A percentile compares a stretch with the other conserved stretches of the same genome.
Evolutionary conservation across 2,113 vertebrate genomes (phyloP).

Genomic region (Hirundichthys speculiger): DNA sequence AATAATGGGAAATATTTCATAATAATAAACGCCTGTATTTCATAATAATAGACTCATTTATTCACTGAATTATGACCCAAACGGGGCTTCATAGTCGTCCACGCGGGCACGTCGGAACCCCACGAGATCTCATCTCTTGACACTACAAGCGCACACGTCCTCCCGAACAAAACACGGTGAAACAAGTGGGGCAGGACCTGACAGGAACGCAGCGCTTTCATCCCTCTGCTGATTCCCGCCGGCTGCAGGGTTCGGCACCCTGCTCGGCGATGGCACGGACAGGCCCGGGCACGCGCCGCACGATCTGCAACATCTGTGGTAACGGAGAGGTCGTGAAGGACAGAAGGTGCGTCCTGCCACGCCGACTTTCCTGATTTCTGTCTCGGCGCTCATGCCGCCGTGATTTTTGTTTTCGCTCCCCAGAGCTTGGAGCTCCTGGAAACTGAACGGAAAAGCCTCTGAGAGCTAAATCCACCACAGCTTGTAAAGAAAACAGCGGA

Average conservation of each 20-base stretch:
- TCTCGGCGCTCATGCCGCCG: neutral
- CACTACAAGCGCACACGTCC: neutral
- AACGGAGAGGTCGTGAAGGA: neutral
- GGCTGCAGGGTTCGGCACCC: constrained; percentile 11
- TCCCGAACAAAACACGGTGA: constrained; percentile 8
- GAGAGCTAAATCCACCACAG: constrained; percentile 12
- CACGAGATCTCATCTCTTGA: constrained; percentile 18
- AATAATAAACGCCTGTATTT: too few relatives aligned
- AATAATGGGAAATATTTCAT: too few relatives aligned
- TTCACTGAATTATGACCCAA: too few relatives aligned
- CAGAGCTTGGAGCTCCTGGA: neutral
- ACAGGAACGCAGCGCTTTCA: constrained; percentile 57
- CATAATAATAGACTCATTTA: too few relatives aligned
- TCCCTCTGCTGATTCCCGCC: constrained; percentile 32
- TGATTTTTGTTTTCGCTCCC: neutral
- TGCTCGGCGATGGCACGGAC: constrained; percentile 26
- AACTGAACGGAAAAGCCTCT: constrained; percentile 21
- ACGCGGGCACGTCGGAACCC: too few relatives aligned
- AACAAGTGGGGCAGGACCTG: constrained; percentile 45
- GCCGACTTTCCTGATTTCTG: neutral
- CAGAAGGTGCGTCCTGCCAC: neutral
- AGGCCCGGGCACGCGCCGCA: constrained; percentile 33
- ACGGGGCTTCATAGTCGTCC: too few relatives aligned
- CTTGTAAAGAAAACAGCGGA: constrained; percentile 6
- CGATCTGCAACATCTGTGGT: constrained; percentile 18